Evolutionary conservation across 2,797 vertebrate genomes (phyloP), one percentile per base, ranked within the genome.

Genomic region (Melanotaenia boesemani): DNA sequence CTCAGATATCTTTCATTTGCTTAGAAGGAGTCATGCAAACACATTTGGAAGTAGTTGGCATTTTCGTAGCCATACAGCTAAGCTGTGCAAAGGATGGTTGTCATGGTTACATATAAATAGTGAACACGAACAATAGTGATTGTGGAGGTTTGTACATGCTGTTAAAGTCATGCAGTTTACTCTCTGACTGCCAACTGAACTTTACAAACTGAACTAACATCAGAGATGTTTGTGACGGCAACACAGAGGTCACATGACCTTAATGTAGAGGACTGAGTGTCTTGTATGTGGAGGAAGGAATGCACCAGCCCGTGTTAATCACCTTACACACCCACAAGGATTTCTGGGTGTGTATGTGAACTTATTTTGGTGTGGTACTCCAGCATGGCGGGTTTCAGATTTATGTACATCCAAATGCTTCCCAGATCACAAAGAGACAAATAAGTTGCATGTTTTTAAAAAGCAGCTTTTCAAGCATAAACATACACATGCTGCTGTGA

Each of bases 181-280:
- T 18, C 81, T 79, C 74, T 2, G 59, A 55, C 62, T 39, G 62
- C 65, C 18, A 67, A 63, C 67, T 1, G 37, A 50, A 13, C 58
- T 0, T 50, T 0, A 4, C 2, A 12, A 46, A 24, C 52, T 20
- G 60, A 71, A 59, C 18, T 24, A 30, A 65, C 56, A 54, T 50
- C 54, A 64, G 54, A 10, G 58, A 67, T 18, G 67, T 70, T 48
- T 59, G 32, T 6, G 50, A 68, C 60, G 24, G 34, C 44, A 58
- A 50, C 36, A 52, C 44, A 52, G 20, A 67, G 63, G 66, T 81
- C 70, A 79, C 36, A 18, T 65, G 74, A 72, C 70, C 11, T 26
- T 0, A 39, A 20, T 11, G 4, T 26, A 39, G 26, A 57, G 34
- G 57, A 65, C 67, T 39, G 0, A 0, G 6, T 2, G 69, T 32